Base-by-base conservation (phyloP, 2,888 invertebrate genomes). In the Folsomia manolachei region DNA sequence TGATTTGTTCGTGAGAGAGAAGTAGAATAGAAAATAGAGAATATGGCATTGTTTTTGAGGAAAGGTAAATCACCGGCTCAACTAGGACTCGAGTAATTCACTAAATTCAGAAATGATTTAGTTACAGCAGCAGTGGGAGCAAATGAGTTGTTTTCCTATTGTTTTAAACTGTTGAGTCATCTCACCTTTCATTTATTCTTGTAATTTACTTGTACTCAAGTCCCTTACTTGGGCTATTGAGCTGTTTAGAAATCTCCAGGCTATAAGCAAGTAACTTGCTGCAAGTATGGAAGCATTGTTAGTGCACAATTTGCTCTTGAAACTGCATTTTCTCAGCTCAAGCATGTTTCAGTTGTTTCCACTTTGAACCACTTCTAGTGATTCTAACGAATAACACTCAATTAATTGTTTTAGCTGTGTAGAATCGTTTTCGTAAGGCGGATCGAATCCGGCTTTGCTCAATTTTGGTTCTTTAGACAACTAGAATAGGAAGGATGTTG, bases 151-250 rank as follows among this genome's bases (percentile, higher is more conserved):
- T 56, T 56, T n/a, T 56, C 56, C 4, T 21, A 56, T 56, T 56
- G 56, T 56, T 56, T 56, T 56, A 56, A 56, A 56, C 56, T 56
- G 56, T 63, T 19, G 63, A 63, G 63, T 63, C 63, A 63, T 63
- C 63, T 63, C 63, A 25, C 27, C 63, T 27, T 27, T 63, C 63
- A 14, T 9, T 39, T 39, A 39, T 4, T 39, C n/a, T 56, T 56
- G 21, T 51, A 9, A 51, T 56, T 56, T n/a, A 56, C 7, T 56
- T 56, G 11, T 56, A 19, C 56, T 14, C 39, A 39, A 4, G 14
- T 39, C 14, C 14, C 39, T 39, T 39, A 39, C 4, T 39, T 39
- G 7, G 4, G 39, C 14, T 39, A 39, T 39, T 39, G 4, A 39
- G 39, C 14, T 39, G 39, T 39, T 39, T 39, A 4, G 39, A 39